Evolutionary conservation across 2,113 vertebrate genomes (phyloP), one percentile per base, ranked within the genome.

Genomic region (Gallinago undulata): DNA sequence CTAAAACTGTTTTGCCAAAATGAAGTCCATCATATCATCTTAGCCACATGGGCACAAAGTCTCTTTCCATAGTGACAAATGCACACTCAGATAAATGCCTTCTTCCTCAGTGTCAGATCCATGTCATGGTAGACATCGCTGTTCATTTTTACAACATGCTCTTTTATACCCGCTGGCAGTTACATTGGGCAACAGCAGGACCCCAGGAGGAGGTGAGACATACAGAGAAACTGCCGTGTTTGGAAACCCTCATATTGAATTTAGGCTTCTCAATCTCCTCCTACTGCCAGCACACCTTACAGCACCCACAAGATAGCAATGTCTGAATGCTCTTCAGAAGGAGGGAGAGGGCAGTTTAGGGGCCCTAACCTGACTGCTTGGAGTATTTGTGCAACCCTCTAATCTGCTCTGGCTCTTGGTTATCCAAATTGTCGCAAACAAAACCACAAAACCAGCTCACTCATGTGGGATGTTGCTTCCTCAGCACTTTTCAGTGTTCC

Each of bases 21-120:
- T 11, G 6, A 84, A 33, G 4, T 4, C 24, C 11, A 24, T 10
- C 11, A 19, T 16, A 28, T 9, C 0, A 0, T 5, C 3, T 53
- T 11, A 69, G 35, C 22, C 15, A 6, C 2, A 2, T 21, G 8
- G 22, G 24, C 57, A 53, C 0, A 2, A 50, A 22, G 1, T 17
- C 47, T 78, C 35, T 53, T 30, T 19, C 35, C 33, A 2, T 5
- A 27, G 28, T 1, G 10, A 59, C 10, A 63, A 90, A 55, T 15
- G 27, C 16, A 47, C 19, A 3, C 11, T 43, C 10, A 74, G 45
- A 50, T 11, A 73, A 73, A 62, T 7, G 14, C 4, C 10, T 30
- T 5, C 16, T 70, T 70, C 10, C 63, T 41, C n/a, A 2, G 4
- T 30, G 17, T 13, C 22, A 37, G 55, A 60, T 11, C 48, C 35